Conservation (phyloP, 2,888 invertebrate species). For the Pachliopta kotzebuea region DNA sequence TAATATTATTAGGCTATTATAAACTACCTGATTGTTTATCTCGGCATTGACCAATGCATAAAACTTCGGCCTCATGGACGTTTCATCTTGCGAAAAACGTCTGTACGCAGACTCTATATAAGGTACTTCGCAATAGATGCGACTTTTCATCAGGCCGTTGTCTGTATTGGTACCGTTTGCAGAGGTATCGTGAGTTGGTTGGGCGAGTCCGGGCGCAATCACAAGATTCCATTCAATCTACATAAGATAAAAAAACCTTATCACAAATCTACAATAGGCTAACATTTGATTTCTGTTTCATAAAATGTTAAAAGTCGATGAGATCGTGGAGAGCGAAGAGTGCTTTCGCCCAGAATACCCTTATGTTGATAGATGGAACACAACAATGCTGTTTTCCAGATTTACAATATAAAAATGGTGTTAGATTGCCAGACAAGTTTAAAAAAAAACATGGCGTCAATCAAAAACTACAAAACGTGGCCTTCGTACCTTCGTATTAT, state of each 20-base stretch:
- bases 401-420: too few species aligned
- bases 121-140: slow-evolving; percentile 73
- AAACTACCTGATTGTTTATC: slow-evolving; percentile 76
- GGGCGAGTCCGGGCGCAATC: slow-evolving; percentile 67
- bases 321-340: too few species aligned
- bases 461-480: too few species aligned
- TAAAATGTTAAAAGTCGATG: too few species aligned
- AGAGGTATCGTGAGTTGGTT: slow-evolving; percentile 55
- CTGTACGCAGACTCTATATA: slow-evolving; percentile 69
- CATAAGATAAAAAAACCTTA: slow-evolving; percentile 23
- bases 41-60: slow-evolving; percentile 93
- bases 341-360: too few species aligned
- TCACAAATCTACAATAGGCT: too few species aligned
- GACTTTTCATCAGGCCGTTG: slow-evolving; percentile 59
- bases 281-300: too few species aligned
- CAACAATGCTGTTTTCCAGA: too few species aligned
- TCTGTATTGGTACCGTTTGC: slow-evolving; percentile 52
- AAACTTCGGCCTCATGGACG: slow-evolving; percentile 92
- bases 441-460: too few species aligned
- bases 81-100: slow-evolving; percentile 76
- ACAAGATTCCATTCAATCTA: slow-evolving; percentile 78
- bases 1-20: background rate
- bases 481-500: too few species aligned
- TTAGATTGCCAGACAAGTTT: too few species aligned
- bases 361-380: too few species aligned